phyloP scores from a whole-genome alignment of 2,888 invertebrate genomes.

The Tenodera sinensis region DNA sequence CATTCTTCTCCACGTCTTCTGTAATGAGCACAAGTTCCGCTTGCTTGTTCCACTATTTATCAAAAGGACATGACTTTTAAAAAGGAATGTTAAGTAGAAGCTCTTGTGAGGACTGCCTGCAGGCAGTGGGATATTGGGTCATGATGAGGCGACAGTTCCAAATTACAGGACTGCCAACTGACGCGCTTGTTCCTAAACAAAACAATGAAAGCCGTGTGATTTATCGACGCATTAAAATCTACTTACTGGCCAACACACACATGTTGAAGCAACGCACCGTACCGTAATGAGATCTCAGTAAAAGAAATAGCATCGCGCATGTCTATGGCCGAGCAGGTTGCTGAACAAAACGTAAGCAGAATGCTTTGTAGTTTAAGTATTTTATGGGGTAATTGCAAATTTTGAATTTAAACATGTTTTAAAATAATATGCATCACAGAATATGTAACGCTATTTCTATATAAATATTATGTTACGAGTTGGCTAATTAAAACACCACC shows the following conservation, averaged over 20 bases:
- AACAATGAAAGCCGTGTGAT: not conserved
- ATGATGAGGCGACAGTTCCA: not conserved
- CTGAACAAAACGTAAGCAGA: too few species aligned
- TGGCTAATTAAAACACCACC: too few species aligned
- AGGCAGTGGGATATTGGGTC: not conserved
- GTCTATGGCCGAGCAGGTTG: not conserved
- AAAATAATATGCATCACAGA: too few species aligned
- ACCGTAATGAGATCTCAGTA: not conserved
- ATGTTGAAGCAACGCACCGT: not conserved
- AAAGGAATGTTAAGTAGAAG: not conserved
- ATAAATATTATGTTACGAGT: too few species aligned
- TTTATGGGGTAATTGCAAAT: too few species aligned
- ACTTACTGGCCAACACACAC: not conserved
- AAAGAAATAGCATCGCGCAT: not conserved
- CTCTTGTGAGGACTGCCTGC: not conserved
- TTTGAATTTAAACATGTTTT: too few species aligned
- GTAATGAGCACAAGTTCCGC: not conserved
- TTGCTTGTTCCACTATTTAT: not conserved
- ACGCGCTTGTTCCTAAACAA: not conserved
- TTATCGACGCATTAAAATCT: not conserved
- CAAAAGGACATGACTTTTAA: not conserved
- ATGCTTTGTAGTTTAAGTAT: too few species aligned
- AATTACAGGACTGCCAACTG: not conserved
- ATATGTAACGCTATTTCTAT: too few species aligned
- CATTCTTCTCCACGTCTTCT: not conserved